phyloP scores from a whole-genome alignment of 2,888 invertebrate genomes.

The Dryobotodes eremita region DNA sequence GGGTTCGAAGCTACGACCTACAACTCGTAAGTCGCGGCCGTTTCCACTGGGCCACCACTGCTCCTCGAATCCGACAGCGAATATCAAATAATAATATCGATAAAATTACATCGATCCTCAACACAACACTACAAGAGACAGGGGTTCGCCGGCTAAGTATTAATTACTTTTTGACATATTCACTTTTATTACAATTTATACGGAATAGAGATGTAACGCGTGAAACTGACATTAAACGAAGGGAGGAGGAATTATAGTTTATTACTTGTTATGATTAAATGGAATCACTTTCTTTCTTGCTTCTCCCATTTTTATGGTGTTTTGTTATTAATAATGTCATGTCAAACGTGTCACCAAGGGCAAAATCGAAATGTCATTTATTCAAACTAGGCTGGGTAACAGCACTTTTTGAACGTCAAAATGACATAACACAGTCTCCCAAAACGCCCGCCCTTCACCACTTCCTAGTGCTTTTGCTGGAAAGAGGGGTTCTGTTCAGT shows the following conservation, averaged over 20 bases:
- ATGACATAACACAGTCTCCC: no score
- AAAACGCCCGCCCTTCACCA: no score
- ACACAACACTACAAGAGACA: conserved; percentile 79
- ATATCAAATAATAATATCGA: conserved; percentile 44
- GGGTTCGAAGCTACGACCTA: no score
- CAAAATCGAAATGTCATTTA: no score
- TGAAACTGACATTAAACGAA: conserved; percentile 63
- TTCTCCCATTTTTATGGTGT: background rate
- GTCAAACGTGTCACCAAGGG: no score
- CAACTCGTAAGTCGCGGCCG: no score
- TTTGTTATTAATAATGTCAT: background rate
- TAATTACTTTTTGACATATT: conserved; percentile 90
- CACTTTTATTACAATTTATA: conserved; percentile 88
- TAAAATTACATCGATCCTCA: conserved; percentile 57
- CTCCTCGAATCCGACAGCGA: background rate
- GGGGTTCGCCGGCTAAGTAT: conserved; percentile 83
- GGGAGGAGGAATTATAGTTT: conserved; percentile 37
- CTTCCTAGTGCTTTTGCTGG: no score
- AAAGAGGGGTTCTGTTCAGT: no score
- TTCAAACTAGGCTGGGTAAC: no score
- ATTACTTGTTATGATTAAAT: conserved; percentile 46
- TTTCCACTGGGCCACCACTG: no score
- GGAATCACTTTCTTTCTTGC: background rate
- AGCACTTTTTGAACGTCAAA: no score
- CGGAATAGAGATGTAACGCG: conserved; percentile 75